Evolutionary conservation across 1,140 invertebrate species (phyloP).

Genomic region (Pomacea maculata): DNA sequence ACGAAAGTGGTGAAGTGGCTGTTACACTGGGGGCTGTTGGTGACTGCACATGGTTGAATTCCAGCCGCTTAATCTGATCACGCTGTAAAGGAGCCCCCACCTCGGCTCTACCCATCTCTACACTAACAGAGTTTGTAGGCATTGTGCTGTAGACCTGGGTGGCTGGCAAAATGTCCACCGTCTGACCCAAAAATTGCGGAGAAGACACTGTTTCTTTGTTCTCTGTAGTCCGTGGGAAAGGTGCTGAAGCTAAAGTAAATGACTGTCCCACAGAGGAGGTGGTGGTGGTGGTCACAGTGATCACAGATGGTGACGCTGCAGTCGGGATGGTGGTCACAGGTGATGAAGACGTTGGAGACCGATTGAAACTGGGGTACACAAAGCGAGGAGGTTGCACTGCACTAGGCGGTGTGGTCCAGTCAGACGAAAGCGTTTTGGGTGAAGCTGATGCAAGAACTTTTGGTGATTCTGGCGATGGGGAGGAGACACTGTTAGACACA

Average conservation of each 20-base stretch:
- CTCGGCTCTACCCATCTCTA: no score
- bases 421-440: conserved; percentile 47
- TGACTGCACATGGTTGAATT: conserved; percentile 32
- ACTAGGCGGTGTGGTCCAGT: conserved; percentile 53
- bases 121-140: neutral
- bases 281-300: conserved; percentile 7
- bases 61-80: conserved; percentile 2
- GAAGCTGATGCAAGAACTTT: conserved; percentile 35
- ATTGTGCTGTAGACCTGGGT: neutral
- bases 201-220: conserved; percentile 27
- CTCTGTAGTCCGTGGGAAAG: conserved; percentile 26
- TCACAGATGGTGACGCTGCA: neutral
- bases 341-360: conserved; percentile 35
- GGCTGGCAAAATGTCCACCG: conserved; percentile 2
- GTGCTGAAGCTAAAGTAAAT: conserved; percentile 25
- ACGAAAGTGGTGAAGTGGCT: neutral
- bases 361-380: conserved; percentile 56
- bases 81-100: neutral
- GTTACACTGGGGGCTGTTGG: neutral
- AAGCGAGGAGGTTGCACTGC: conserved; percentile 58
- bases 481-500: conserved; percentile 19
- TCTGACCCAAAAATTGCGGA: conserved; percentile 14
- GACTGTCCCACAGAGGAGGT: conserved; percentile 12
- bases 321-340: conserved; percentile 13
- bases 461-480: conserved; percentile 20